phyloP scores from a whole-genome alignment of 2,888 invertebrate species.

The Syritta pipiens region DNA sequence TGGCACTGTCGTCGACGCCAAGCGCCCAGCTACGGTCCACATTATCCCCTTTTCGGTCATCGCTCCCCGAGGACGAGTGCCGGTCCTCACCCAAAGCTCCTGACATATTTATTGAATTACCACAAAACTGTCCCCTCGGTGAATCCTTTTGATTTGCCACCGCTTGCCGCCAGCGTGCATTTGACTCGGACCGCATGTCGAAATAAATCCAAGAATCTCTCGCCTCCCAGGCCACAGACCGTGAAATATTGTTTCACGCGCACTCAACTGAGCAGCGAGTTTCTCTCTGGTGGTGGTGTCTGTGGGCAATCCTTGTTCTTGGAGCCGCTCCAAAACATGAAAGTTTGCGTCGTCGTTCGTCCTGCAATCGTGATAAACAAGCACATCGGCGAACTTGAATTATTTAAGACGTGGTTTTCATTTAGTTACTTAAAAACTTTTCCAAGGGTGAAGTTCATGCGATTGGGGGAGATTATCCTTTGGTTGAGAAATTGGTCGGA shows the following conservation, averaged over 20 bases:
- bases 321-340: slow-evolving; percentile 49
- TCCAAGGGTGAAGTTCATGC: slow-evolving; percentile 65
- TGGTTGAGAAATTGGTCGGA: slow-evolving; percentile 36
- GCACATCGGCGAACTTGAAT: slow-evolving; percentile 59
- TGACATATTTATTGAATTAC: slow-evolving; percentile 43
- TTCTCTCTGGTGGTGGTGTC: neutral
- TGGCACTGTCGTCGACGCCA: too few relatives aligned
- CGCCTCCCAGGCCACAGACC: slow-evolving; percentile 35
- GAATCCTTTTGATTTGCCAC: neutral
- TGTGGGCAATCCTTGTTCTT: slow-evolving; percentile 45
- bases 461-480: slow-evolving; percentile 55
- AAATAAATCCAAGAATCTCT: slow-evolving; percentile 34
- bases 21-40: too few relatives aligned
- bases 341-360: slow-evolving; percentile 30
- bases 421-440: slow-evolving; percentile 64
- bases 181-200: slow-evolving; percentile 9
- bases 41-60: too few relatives aligned
- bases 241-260: slow-evolving; percentile 56
- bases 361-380: slow-evolving; percentile 40
- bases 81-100: neutral
- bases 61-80: too few relatives aligned
- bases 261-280: slow-evolving; percentile 24
- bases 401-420: slow-evolving; percentile 69
- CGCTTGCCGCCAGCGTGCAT: neutral
- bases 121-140: neutral